Base-by-base conservation (phyloP, 2,113 vertebrate genomes). In the Ceyx cyanopectus region DNA sequence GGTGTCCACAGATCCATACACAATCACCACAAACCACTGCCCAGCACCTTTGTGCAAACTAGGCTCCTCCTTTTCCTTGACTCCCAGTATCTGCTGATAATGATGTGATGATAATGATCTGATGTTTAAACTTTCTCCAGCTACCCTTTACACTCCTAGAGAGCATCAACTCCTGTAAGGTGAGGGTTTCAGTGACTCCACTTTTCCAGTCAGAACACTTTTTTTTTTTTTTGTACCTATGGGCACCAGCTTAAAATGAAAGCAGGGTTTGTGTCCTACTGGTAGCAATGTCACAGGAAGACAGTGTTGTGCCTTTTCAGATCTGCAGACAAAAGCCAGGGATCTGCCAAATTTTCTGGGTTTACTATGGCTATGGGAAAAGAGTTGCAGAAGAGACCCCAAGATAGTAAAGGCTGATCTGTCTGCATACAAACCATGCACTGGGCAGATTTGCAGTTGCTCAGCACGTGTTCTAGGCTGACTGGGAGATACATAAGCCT, bases 391-490 rank as follows among this genome's bases (percentile, higher is more conserved):
- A 53, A 81, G 62, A 81, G 27, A 72, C 24, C 17, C 24, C 50
- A 40, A 37, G 68, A 27, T 2, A 58, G 26, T 6, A 81, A 80
- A 80, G 27, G 45, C 32, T 80, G 41, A 66, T 77, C 67, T 58
- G 54, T 77, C 67, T 58, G 29, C 19, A 3, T 2, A 76, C 23
- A 54, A 54, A 87, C 41, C 11, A 8, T 14, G 26, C 13, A 8
- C 4, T 0, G 0, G 21, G 27, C 24, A 58, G 62, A 12, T 30
- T 23, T 15, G 43, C 16, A 48, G 51, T 37, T 24, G 22, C 50
- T 80, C 2, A 2, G 37, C 60, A 6, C 1, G 0, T 51, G 51
- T 43, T 54, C 43, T 53, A 34, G 40, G n/a, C 51, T 69, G 63
- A 51, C 50, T 1, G 0, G 50, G 77, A 75, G 51, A 40, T 24